Evolutionary conservation across 2,113 vertebrate species (phyloP).

Genomic region (Nesoenas mayeri): DNA sequence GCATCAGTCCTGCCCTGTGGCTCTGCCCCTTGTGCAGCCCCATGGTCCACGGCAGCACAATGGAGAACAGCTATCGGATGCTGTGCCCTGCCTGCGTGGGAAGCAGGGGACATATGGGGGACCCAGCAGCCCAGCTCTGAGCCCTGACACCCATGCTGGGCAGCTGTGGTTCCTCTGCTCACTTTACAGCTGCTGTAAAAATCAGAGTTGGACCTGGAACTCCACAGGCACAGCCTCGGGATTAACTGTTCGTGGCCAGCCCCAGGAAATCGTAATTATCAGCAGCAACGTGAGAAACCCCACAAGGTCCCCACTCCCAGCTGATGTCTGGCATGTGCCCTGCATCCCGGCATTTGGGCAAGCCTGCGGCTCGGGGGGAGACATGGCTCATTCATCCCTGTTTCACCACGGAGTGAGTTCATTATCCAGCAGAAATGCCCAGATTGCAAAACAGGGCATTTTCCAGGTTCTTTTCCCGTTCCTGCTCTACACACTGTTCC

Average conservation of each 20-base stretch:
- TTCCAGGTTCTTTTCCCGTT: not conserved
- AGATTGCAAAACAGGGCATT: not conserved
- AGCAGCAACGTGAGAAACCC: not conserved
- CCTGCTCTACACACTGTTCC: fast-evolving
- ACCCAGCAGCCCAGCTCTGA: not conserved
- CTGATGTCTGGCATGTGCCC: fast-evolving
- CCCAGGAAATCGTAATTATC: not conserved
- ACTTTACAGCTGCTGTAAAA: not conserved
- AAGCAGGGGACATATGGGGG: fast-evolving
- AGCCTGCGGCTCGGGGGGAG: fast-evolving
- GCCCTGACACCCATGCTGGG: not conserved
- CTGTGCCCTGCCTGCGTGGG: not conserved
- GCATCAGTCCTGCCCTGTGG: not conserved
- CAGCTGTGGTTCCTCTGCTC: not conserved
- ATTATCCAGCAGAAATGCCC: not conserved
- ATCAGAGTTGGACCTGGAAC: not conserved
- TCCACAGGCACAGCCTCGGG: not conserved
- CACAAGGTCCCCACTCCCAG: not conserved
- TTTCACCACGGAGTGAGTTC: fast-evolving
- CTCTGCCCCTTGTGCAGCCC: not conserved
- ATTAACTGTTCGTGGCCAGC: not conserved
- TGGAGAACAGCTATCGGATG: not conserved
- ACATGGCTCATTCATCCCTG: not conserved
- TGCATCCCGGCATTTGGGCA: fast-evolving
- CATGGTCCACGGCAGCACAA: not conserved